These are phyloP conservation scores for Perca flavescens DNA, from an alignment of 2,113 vertebrate species.

Conservation along the genomic window DNA sequence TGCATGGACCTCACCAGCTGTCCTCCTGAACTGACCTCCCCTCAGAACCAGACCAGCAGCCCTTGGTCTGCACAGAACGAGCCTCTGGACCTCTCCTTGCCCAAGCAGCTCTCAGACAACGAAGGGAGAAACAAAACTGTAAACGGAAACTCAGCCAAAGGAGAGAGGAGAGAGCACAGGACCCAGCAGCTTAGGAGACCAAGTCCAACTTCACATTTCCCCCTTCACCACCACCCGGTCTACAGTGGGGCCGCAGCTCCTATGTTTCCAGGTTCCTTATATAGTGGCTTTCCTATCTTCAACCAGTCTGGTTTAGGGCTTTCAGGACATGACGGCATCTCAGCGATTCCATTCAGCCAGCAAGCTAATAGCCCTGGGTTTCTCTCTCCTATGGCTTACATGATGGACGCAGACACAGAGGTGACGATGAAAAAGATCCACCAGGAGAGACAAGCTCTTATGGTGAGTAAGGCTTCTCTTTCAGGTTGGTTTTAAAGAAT, in stretches of 20 bases:
- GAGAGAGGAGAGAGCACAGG: constrained; percentile 55
- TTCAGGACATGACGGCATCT: constrained; percentile 73
- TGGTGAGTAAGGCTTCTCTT: constrained; percentile 69
- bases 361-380: constrained; percentile 67
- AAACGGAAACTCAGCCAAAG: constrained; percentile 57
- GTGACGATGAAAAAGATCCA: constrained; percentile 79
- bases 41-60: constrained; percentile 52
- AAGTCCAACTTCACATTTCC: constrained; percentile 63
- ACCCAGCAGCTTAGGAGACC: constrained; percentile 56
- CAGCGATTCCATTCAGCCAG: constrained; percentile 73
- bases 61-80: constrained; percentile 79
- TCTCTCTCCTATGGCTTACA: constrained; percentile 80
- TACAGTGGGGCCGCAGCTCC: constrained; percentile 54
- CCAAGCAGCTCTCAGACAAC: constrained; percentile 68
- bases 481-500: not conserved
- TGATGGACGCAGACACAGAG: constrained; percentile 81
- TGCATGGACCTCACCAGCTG: constrained; percentile 74
- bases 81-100: constrained; percentile 86
- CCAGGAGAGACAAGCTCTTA: constrained; percentile 77
- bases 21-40: constrained; percentile 59
- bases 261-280: constrained; percentile 72
- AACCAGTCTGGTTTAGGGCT: constrained; percentile 71
- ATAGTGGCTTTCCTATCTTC: constrained; percentile 76
- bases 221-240: constrained; percentile 65
- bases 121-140: constrained; percentile 44